These are phyloP conservation scores for Pagetopsis macropterus DNA, from an alignment of 2,797 vertebrate species.

Conservation along the genomic window DNA sequence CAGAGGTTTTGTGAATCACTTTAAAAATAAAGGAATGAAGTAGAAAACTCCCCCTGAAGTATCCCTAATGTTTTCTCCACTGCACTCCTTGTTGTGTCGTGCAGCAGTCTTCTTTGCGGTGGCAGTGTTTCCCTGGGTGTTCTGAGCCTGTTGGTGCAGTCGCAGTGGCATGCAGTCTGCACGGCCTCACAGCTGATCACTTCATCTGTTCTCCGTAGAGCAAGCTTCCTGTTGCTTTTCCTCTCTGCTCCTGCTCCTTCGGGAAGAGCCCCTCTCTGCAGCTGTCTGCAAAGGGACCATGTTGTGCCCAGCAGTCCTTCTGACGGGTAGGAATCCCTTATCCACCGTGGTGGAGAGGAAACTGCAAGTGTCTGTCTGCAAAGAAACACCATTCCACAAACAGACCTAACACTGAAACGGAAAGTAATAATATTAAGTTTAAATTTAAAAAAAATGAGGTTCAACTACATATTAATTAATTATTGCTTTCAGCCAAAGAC, in stretches of 20 bases:
- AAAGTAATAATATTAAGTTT: too few relatives aligned
- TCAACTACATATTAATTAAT: too few relatives aligned
- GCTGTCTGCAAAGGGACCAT: constrained; percentile 39
- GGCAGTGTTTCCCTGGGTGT: not conserved
- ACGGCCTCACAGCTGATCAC: not conserved
- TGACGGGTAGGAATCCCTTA: constrained; percentile 50
- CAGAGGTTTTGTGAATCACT: constrained; percentile 37
- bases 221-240: not conserved
- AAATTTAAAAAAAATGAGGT: too few relatives aligned
- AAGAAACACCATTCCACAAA: not conserved
- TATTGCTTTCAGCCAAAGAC: too few relatives aligned
- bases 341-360: constrained; percentile 20
- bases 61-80: constrained; percentile 3
- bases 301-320: constrained; percentile 23
- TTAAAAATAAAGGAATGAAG: constrained; percentile 5
- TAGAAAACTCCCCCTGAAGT: constrained; percentile 16
- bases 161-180: constrained; percentile 10
- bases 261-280: constrained; percentile 51
- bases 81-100: not conserved
- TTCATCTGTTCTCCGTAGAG: constrained; percentile 13
- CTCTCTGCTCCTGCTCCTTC: constrained; percentile 1
- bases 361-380: constrained; percentile 20
- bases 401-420: too few relatives aligned
- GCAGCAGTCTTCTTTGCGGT: not conserved
- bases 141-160: constrained; percentile 4